phyloP scores from a whole-genome alignment of 2,113 vertebrate species.

The Cercocebus atys region DNA sequence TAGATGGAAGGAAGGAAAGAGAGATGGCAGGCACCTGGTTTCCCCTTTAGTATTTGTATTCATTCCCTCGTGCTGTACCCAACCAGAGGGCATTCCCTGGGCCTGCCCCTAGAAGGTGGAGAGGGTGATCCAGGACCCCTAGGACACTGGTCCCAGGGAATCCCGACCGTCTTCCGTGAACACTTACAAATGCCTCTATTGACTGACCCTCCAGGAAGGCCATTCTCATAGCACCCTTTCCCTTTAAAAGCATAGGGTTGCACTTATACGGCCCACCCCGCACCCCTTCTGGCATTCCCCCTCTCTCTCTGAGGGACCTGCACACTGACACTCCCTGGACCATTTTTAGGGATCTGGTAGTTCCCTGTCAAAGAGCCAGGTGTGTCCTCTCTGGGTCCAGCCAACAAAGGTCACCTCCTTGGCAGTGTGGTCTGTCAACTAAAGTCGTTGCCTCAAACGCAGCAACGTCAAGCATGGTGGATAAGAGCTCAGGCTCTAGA shows the following conservation, averaged over 20 bases:
- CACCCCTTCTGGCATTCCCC: fast-evolving
- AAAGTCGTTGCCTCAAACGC: not conserved
- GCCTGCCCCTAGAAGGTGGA: not conserved
- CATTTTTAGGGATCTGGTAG: not conserved
- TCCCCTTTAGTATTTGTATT: not conserved
- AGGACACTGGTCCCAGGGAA: not conserved
- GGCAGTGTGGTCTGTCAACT: not conserved
- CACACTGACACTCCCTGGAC: not conserved
- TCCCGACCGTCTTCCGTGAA: not conserved
- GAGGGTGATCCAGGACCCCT: not conserved
- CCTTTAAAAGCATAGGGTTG: not conserved
- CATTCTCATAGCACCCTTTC: not conserved
- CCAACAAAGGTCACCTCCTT: not conserved
- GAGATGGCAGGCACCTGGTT: not conserved
- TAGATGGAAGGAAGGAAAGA: not conserved
- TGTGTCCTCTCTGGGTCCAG: not conserved
- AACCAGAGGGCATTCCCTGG: not conserved
- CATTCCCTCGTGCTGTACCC: not conserved
- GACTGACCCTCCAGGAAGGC: not conserved
- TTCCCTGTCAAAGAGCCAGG: not conserved
- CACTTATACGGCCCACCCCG: too few species aligned
- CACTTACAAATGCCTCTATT: not conserved
- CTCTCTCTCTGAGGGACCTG: not conserved
- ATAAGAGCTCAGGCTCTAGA: not conserved
- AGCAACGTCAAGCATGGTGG: not conserved